Evolutionary conservation across 2,113 vertebrate species (phyloP), one percentile per base, ranked within the genome.

Genomic region (Arizona elegans): DNA sequence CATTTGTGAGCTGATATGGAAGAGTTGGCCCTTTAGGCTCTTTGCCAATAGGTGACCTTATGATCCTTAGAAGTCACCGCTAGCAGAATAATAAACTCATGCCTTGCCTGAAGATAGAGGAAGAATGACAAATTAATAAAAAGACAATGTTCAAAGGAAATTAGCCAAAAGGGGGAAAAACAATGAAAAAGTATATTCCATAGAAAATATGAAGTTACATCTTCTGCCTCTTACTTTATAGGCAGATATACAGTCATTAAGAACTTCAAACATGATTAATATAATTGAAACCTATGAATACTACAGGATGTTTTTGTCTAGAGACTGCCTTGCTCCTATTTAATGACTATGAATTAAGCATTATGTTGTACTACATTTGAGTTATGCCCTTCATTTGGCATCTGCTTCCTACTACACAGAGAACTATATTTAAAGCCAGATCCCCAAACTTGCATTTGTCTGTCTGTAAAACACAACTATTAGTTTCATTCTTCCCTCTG

Each of bases 191-290:
- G 0, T 90, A 26, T 56, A 23, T 70, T 86, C 62, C 85, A 7
- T 0, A 13, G 33, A 47, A 53, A 91, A 53, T 47, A 56, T 62
- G 89, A 24, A 87, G 65, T 55, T 54, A 92, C 29, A 90, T 92
- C 92, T 56, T 92, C 47, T 70, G 50, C 88, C 55, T 1, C 0
- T 13, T 0, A 59, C 13, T 62, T 52, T 54, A 86, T 88, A 58
- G 65, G 90, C 13, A 85, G 65, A 92, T 58, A 58, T 29, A 54
- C 33, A 47, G 23, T 91, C 70, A 86, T 13, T 47, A 81, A 65
- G 59, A 23, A 62, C n/a, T 17, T 53, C 0, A 38, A 0, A 29
- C 2, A 0, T 8, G 43, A 54, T 0, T 0, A 90, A 87, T 21
- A 23, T 62, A 29, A 53, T 0, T 0, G 8, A 70, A 53, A 52